These are phyloP conservation scores for Rhinichthys osculus DNA, from an alignment of 2,797 vertebrate species.

Conservation along the genomic window DNA sequence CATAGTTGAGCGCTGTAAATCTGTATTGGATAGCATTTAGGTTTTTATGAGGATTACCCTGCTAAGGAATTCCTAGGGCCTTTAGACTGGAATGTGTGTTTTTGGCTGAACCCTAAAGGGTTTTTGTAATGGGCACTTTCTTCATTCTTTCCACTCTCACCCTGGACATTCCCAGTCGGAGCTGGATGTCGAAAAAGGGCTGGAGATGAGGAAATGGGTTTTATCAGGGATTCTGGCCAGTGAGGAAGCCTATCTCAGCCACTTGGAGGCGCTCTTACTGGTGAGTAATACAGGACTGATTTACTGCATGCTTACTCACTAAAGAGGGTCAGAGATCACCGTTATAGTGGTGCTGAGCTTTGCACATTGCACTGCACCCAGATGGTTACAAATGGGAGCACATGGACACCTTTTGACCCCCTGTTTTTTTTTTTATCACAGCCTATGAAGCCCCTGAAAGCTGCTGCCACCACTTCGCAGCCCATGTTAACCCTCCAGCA, in stretches of 20 bases:
- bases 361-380: not conserved
- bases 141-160: conserved; percentile 15
- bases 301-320: not conserved
- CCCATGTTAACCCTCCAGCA: conserved; percentile 92
- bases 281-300: conserved; percentile 74
- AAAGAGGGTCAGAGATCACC: conserved; percentile 16
- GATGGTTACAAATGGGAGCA: not conserved
- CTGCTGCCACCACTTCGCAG: conserved; percentile 95
- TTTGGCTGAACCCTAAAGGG: conserved; percentile 23
- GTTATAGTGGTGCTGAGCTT: conserved; percentile 20
- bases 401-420: conserved; percentile 13
- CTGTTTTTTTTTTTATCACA: conserved; percentile 62
- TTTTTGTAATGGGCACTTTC: conserved; percentile 25
- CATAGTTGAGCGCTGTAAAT: conserved; percentile 3
- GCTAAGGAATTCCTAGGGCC: not conserved
- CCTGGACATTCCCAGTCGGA: conserved; percentile 80
- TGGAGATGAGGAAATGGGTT: conserved; percentile 99
- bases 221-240: conserved; percentile 95
- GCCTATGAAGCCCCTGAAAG: conserved; percentile 98
- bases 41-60: conserved; percentile 12
- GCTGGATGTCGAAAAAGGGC: conserved; percentile 93
- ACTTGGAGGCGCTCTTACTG: conserved; percentile 94
- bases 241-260: conserved; percentile 94
- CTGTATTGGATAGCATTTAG: not conserved
- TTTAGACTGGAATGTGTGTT: conserved; percentile 17